Base-by-base conservation (phyloP, 1,140 invertebrate genomes). In the Dysdera silvatica region DNA sequence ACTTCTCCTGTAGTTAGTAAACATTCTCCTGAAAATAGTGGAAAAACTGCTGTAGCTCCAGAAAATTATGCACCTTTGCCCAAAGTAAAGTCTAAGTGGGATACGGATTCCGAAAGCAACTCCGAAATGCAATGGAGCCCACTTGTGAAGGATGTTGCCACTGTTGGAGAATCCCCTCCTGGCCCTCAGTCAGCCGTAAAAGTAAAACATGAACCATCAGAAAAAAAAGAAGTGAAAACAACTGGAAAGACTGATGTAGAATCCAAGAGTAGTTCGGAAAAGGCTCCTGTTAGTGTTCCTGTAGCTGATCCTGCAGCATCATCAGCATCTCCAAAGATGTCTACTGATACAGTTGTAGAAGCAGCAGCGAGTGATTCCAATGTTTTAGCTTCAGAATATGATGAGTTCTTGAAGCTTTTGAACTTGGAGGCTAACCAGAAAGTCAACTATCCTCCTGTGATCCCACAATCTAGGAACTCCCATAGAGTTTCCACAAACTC, bases 381-480 rank as follows among this genome's bases (percentile, higher is more conserved):
- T 53, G 57, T 60, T 49, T 48, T 68, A 26, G 51, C 41, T 29
- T 63, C 56, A 23, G 67, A 68, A 57, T 68, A 68, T 64, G 67
- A 66, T 59, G 61, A 68, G 61, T 68, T 68, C 41, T 28, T 68
- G 33, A 64, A 68, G 18, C 32, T 59, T 8, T 14, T 68, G 24
- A 58, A 65, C 24, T 29, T 64, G 12, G 55, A 56, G 40, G 59
- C n/a, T n/a, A 45, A 54, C 47, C 59, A 6, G 29, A 37, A 8
- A 20, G 10, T 37, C 31, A 54, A 24, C 32, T 24, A 37, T 29
- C 33, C n/a, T n/a, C n/a, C n/a, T n/a, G n/a, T n/a, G n/a, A n/a
- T n/a, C n/a, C n/a, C n/a, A n/a, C n/a, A n/a, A n/a, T n/a, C n/a
- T n/a, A n/a, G n/a, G n/a, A n/a, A n/a, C n/a, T n/a, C n/a, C n/a